A percentile compares a stretch with the other conserved stretches of the same genome.
Conservation (phyloP, 2,797 vertebrate genomes). For the Chloroceryle inda region DNA sequence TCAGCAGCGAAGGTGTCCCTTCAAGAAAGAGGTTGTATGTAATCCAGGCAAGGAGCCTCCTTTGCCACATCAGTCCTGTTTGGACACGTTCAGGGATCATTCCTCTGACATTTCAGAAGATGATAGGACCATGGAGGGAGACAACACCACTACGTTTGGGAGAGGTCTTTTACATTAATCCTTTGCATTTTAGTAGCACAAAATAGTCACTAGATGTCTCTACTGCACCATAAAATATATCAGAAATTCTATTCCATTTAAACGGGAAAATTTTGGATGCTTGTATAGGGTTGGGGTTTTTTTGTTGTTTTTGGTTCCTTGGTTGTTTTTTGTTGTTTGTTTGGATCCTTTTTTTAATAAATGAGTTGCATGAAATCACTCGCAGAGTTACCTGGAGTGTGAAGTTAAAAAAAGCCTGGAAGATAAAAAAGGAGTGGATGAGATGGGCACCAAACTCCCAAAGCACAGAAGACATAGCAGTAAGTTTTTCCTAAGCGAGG, state of each 20-base stretch:
- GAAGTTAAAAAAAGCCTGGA: neutral
- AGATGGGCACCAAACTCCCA: accelerated
- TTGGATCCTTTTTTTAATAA: too few relatives aligned
- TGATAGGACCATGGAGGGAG: neutral
- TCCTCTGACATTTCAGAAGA: neutral
- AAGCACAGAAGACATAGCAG: neutral
- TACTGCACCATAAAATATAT: neutral
- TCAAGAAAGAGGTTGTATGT: too few relatives aligned
- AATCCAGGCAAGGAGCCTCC: too few relatives aligned
- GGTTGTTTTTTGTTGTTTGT: too few relatives aligned
- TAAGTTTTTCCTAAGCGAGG: neutral
- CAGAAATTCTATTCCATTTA: neutral
- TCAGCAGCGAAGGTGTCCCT: too few relatives aligned
- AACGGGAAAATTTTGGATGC: neutral
- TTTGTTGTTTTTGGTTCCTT: too few relatives aligned
- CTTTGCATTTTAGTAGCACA: neutral
- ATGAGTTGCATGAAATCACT: neutral
- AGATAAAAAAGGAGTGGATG: neutral
- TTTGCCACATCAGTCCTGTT: neutral
- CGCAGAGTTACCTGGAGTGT: neutral
- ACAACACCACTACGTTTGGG: neutral
- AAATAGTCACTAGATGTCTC: constrained; percentile 42
- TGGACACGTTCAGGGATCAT: neutral
- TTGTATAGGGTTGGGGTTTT: too few relatives aligned
- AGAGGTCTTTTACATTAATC: neutral